Evolutionary conservation across 1,140 invertebrate genomes (phyloP).

Genomic region (Penaeus japonicus): DNA sequence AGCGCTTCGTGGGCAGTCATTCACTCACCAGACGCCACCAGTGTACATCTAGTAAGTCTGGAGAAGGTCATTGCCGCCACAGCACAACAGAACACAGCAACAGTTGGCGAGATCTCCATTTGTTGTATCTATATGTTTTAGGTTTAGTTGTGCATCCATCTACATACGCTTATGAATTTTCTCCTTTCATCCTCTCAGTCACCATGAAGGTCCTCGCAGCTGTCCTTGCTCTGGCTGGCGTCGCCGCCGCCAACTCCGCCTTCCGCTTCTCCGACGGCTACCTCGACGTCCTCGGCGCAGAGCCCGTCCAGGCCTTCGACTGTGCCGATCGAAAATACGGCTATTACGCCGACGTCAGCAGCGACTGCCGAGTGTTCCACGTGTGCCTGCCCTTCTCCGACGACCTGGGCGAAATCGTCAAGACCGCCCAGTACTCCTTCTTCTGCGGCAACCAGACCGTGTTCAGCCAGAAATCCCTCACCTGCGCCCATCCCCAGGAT

Average conservation of each 20-base stretch:
- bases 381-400: constrained; percentile 29
- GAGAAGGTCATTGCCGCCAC: too few species aligned
- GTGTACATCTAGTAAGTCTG: too few species aligned
- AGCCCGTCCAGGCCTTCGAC: constrained; percentile 13
- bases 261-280: constrained; percentile 17
- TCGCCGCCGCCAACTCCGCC: constrained; percentile 27
- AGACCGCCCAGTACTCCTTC: constrained; percentile 28
- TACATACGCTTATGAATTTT: too few species aligned
- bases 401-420: not conserved
- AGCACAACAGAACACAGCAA: too few species aligned
- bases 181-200: not conserved
- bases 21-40: too few species aligned
- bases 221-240: constrained; percentile 8
- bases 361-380: constrained; percentile 42
- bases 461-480: constrained; percentile 42
- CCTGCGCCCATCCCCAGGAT: constrained; percentile 13
- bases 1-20: too few species aligned
- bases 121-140: too few species aligned
- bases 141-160: too few species aligned
- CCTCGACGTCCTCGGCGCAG: constrained; percentile 18
- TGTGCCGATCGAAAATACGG: constrained; percentile 18
- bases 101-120: too few species aligned
- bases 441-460: constrained; percentile 46
- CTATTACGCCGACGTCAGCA: constrained; percentile 45
- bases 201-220: constrained; percentile 24